Percentiles rank a stretch among this genome's conserved stretches.
Evolutionary conservation across 2,113 vertebrate species (phyloP).

Genomic region (Lichenostomus cassidix): DNA sequence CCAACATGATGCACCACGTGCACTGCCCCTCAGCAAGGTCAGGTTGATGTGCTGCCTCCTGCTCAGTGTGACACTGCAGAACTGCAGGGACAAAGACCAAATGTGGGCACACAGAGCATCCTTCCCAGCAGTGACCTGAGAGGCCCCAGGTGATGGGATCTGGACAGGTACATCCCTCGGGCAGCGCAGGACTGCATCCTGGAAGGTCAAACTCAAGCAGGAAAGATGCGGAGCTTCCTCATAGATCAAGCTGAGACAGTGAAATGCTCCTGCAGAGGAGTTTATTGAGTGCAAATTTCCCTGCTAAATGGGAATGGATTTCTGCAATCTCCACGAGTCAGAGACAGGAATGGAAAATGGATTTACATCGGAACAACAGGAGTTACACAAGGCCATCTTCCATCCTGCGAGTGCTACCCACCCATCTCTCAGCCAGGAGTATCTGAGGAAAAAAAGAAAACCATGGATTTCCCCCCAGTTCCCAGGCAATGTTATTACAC

Average conservation of each 20-base stretch:
- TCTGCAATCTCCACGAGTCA: neutral
- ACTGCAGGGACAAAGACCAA: neutral
- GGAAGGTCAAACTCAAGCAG: neutral
- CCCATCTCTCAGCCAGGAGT: neutral
- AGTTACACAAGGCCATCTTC: neutral
- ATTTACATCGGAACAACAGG: neutral
- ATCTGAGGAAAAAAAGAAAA: neutral
- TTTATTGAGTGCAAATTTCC: neutral
- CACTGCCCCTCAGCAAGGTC: neutral
- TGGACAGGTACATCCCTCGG: neutral
- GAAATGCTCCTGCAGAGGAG: neutral
- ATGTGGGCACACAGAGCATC: too few species aligned
- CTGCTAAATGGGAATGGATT: neutral
- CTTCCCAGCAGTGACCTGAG: neutral
- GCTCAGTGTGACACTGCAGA: neutral
- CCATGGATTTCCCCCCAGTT: neutral
- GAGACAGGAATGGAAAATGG: neutral
- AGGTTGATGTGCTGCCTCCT: neutral
- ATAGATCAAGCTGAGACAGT: neutral
- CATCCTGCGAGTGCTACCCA: neutral
- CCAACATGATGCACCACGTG: rapidly evolving
- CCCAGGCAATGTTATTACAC: neutral
- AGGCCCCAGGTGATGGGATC: neutral
- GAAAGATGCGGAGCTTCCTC: neutral
- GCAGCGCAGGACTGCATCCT: neutral